Conservation (phyloP, 2,113 vertebrate species). For the Pelmatolapia mariae region DNA sequence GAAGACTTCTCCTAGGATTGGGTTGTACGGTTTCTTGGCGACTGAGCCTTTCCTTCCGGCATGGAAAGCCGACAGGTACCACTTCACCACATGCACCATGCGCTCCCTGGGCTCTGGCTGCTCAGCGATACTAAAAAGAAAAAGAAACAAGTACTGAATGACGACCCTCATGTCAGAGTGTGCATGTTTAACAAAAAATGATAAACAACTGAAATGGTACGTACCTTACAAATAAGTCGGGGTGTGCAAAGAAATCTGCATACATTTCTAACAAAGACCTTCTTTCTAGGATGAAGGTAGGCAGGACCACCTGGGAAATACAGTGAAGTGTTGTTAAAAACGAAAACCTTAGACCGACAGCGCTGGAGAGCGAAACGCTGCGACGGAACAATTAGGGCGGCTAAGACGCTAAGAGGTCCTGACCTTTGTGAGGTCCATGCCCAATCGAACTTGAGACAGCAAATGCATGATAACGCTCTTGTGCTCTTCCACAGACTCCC, state of each 20-base stretch:
- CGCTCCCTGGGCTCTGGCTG: slow-evolving; percentile 88
- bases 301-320: slow-evolving; percentile 86
- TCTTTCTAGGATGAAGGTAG: slow-evolving; percentile 96
- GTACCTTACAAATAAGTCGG: slow-evolving; percentile 95
- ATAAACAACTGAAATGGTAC: not conserved
- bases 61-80: slow-evolving; percentile 98
- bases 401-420: not conserved
- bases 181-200: accelerated
- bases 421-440: slow-evolving; percentile 99
- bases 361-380: not conserved
- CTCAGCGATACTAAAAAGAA: slow-evolving; percentile 83
- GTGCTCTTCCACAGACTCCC: slow-evolving; percentile 96
- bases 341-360: not conserved
- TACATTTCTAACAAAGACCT: slow-evolving; percentile 99
- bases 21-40: slow-evolving; percentile 99
- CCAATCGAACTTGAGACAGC: slow-evolving; percentile 92
- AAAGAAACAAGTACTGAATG: not conserved
- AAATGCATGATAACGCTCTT: slow-evolving; percentile 99
- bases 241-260: slow-evolving; percentile 98
- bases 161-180: not conserved
- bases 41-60: slow-evolving; percentile 98
- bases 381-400: not conserved
- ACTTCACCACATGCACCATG: slow-evolving; percentile 94
- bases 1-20: slow-evolving; percentile 96
- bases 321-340: not conserved